A percentile compares a stretch with the other conserved stretches of the same genome.
Conservation (phyloP, 1,140 invertebrate genomes). For the Tetraneura akinire region DNA sequence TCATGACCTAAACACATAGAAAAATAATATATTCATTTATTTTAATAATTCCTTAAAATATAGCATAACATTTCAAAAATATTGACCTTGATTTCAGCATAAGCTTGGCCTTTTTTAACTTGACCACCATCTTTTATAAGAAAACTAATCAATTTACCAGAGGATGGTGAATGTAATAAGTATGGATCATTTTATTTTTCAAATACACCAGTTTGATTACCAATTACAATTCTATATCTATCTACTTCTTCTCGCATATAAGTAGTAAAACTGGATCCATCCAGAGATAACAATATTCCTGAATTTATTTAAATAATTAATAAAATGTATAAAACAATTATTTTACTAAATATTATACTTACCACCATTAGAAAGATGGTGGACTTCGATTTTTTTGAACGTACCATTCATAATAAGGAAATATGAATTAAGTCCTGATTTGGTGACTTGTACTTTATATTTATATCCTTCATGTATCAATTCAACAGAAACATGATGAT, state of each 20-base stretch:
- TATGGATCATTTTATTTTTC: slow-evolving; percentile 99
- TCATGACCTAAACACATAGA: slow-evolving; percentile 85
- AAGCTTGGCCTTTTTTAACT: slow-evolving; percentile 86
- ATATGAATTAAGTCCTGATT: slow-evolving; percentile 87
- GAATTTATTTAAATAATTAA: slow-evolving; percentile 27
- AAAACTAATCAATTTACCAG: slow-evolving; percentile 92
- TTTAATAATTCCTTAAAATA: not conserved
- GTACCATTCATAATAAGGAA: slow-evolving; percentile 93
- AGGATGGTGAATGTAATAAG: slow-evolving; percentile 87
- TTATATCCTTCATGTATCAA: slow-evolving; percentile 90
- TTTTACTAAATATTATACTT: slow-evolving; percentile 51
- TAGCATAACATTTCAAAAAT: not conserved
- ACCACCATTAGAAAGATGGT: slow-evolving; percentile 87
- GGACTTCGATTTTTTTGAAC: slow-evolving; percentile 91
- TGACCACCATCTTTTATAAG: slow-evolving; percentile 93
- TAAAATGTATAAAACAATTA: slow-evolving; percentile 29
- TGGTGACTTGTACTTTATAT: slow-evolving; percentile 87
- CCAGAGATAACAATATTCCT: slow-evolving; percentile 85
- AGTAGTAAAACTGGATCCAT: slow-evolving; percentile 92
- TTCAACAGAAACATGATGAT: slow-evolving; percentile 87
- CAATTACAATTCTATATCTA: slow-evolving; percentile 94
- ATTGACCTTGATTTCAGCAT: slow-evolving; percentile 89
- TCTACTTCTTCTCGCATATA: slow-evolving; percentile 98
- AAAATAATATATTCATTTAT: not conserved
- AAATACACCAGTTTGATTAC: slow-evolving; percentile 96